phyloP scores from a whole-genome alignment of 2,888 invertebrate genomes.

The Melanophora roralis region DNA sequence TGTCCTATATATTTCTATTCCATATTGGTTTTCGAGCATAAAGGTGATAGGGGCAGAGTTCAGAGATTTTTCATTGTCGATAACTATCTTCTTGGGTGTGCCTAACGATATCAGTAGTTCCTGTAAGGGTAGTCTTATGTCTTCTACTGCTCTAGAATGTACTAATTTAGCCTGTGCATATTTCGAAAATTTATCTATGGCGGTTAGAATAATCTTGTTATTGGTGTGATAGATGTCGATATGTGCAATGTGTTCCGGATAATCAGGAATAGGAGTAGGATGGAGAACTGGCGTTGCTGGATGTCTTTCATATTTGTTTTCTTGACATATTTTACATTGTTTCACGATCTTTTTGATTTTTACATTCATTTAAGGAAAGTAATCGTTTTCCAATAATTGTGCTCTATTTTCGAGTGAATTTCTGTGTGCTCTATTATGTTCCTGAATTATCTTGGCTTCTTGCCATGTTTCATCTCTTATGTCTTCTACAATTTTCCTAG shows the following conservation, averaged over 20 bases:
- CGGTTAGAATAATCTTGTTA: constrained; percentile 13
- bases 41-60: constrained; percentile 46
- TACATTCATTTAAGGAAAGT: constrained; percentile 4
- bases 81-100: constrained; percentile 44
- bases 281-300: too few species aligned
- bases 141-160: constrained; percentile 38
- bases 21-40: constrained; percentile 48
- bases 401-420: constrained; percentile 1
- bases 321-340: constrained; percentile 13
- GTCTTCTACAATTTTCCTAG: constrained; percentile 3
- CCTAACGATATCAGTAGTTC: constrained; percentile 42
- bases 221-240: constrained; percentile 22
- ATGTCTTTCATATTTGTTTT: too few species aligned
- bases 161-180: constrained; percentile 25
- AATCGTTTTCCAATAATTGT: not conserved
- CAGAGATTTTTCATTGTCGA: constrained; percentile 57
- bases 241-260: constrained; percentile 10
- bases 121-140: constrained; percentile 45
- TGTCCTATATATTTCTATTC: constrained; percentile 41
- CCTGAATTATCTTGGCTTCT: not conserved
- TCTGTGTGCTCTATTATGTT: constrained; percentile 13
- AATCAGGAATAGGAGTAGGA: constrained; percentile 20
- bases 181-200: constrained; percentile 27
- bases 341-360: constrained; percentile 6
- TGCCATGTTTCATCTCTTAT: not conserved